A percentile compares a stretch with the other conserved stretches of the same genome.
phyloP scores from a whole-genome alignment of 1,140 invertebrate genomes.

The Antheraea pernyi region DNA sequence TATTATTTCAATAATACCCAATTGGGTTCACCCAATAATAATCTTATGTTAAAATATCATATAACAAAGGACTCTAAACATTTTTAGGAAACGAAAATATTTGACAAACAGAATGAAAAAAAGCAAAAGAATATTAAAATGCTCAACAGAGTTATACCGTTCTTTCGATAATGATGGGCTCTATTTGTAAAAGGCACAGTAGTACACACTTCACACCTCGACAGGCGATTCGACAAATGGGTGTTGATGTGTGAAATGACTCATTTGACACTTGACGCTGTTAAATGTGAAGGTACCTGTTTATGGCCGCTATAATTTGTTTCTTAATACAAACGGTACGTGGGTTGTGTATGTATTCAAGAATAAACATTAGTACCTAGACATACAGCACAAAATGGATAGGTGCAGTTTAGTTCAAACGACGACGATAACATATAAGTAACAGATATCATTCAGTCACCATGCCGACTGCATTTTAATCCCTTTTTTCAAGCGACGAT shows the following conservation, averaged over 20 bases:
- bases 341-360: neutral
- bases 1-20: no score
- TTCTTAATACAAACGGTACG: neutral
- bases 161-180: constrained; percentile 2
- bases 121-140: neutral
- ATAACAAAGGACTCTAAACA: neutral
- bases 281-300: constrained; percentile 3
- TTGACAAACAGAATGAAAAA: neutral
- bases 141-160: neutral
- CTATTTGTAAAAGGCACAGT: neutral
- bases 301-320: constrained; percentile 14
- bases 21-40: no score
- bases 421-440: no score
- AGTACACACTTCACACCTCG: constrained; percentile 52
- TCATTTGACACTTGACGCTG: constrained; percentile 46
- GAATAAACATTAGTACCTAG: neutral
- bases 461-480: no score
- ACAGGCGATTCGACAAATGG: constrained; percentile 56
- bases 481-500: no score
- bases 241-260: constrained; percentile 59
- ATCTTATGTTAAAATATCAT: no score
- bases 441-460: no score
- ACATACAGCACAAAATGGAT: no score
- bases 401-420: no score
- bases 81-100: neutral